phyloP scores from a whole-genome alignment of 1,140 invertebrate species.

The Tachypleus tridentatus region DNA sequence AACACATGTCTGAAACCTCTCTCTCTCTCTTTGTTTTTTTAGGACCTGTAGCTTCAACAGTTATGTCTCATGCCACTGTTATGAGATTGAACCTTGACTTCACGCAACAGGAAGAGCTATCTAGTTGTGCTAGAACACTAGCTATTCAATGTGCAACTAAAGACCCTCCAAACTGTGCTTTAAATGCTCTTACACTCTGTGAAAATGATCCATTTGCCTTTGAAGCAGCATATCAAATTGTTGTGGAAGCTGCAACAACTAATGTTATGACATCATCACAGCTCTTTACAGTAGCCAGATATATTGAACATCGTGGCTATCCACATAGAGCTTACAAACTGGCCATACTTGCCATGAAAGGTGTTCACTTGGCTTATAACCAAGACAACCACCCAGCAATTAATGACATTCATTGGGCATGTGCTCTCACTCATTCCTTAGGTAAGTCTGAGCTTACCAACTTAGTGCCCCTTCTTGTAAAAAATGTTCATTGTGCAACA shows the following conservation, averaged over 20 bases:
- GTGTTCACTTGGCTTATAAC: slow-evolving; percentile 69
- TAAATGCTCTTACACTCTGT: slow-evolving; percentile 67
- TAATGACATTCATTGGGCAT: slow-evolving; percentile 78
- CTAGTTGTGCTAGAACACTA: slow-evolving; percentile 56
- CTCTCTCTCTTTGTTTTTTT: slow-evolving; percentile 12
- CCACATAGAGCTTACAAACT: slow-evolving; percentile 65
- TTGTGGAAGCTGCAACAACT: slow-evolving; percentile 57
- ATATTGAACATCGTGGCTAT: slow-evolving; percentile 73
- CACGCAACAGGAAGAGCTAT: slow-evolving; percentile 66
- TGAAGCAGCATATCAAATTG: slow-evolving; percentile 71
- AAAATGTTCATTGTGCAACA: slow-evolving; percentile 74
- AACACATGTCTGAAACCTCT: too few relatives aligned
- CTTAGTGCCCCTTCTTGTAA: slow-evolving; percentile 64
- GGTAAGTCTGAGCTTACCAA: slow-evolving; percentile 60
- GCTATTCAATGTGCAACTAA: slow-evolving; percentile 72
- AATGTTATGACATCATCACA: slow-evolving; percentile 67
- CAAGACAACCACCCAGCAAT: slow-evolving; percentile 76
- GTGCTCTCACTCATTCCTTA: slow-evolving; percentile 62
- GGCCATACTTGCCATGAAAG: slow-evolving; percentile 70
- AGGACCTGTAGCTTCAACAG: slow-evolving; percentile 64
- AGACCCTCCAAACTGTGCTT: slow-evolving; percentile 72
- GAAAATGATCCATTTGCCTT: slow-evolving; percentile 68
- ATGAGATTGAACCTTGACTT: slow-evolving; percentile 57
- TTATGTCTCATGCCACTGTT: slow-evolving; percentile 66
- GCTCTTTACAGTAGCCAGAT: slow-evolving; percentile 67